A percentile compares a stretch with the other conserved stretches of the same genome.
These are phyloP conservation scores for Hybos culiciformis DNA, from an alignment of 2,888 invertebrate species.

Conservation along the genomic window DNA sequence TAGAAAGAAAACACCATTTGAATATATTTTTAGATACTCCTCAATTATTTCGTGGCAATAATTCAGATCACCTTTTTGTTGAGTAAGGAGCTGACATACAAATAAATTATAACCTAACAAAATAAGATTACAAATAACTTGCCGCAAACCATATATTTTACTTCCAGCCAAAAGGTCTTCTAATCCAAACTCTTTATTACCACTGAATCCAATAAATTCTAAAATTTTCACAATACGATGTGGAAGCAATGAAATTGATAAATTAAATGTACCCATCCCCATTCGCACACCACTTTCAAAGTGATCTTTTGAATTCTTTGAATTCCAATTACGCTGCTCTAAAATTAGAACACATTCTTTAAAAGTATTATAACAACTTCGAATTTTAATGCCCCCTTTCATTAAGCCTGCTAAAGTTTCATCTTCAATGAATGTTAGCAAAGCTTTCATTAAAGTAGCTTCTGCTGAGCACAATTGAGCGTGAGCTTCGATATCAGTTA, in stretches of 20 bases:
- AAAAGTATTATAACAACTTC: constrained; percentile 76
- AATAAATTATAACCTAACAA: constrained; percentile 72
- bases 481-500: constrained; percentile 70
- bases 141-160: constrained; percentile 57
- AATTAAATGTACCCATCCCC: constrained; percentile 83
- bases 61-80: too few relatives aligned
- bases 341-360: constrained; percentile 76
- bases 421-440: constrained; percentile 82
- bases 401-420: constrained; percentile 83
- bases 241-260: constrained; percentile 82
- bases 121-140: constrained; percentile 70
- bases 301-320: constrained; percentile 46
- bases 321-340: constrained; percentile 56
- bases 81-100: constrained; percentile 64
- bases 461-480: constrained; percentile 91
- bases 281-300: constrained; percentile 78
- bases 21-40: too few relatives aligned
- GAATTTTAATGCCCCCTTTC: constrained; percentile 79
- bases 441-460: constrained; percentile 67
- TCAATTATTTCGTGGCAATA: too few relatives aligned
- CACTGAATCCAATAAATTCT: constrained; percentile 88
- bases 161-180: constrained; percentile 58
- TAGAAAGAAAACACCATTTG: too few relatives aligned
- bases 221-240: constrained; percentile 66
- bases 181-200: constrained; percentile 65